phyloP scores from a whole-genome alignment of 2,113 vertebrate genomes.

The Isichthys henryi region DNA sequence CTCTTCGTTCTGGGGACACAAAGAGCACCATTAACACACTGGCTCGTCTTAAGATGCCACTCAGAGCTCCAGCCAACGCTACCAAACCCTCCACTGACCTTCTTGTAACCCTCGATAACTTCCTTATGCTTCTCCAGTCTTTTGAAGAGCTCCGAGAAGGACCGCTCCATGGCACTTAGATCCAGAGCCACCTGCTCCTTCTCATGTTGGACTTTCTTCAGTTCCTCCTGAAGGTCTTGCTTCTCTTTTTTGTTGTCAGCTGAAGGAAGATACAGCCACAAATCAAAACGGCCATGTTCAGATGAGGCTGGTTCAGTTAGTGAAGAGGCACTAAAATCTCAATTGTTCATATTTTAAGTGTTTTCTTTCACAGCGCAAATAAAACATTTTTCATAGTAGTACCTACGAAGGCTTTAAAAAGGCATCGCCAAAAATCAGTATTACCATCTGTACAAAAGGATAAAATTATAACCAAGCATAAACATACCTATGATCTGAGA shows the following conservation, averaged over 20 bases:
- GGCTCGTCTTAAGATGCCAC: background rate
- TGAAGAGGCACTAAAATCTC: background rate
- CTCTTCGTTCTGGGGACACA: conserved; percentile 72
- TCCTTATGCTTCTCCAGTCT: conserved; percentile 86
- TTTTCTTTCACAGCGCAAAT: too few relatives aligned
- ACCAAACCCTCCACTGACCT: conserved; percentile 47
- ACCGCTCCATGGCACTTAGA: conserved; percentile 73
- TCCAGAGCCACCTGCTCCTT: conserved; percentile 72
- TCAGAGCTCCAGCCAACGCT: background rate
- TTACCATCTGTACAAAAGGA: background rate
- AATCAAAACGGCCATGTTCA: background rate
- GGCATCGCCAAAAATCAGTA: background rate
- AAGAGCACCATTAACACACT: background rate
- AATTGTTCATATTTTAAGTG: background rate
- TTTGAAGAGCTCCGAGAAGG: conserved; percentile 81
- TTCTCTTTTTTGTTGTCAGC: conserved; percentile 69
- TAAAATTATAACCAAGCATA: background rate
- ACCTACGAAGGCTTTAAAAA: too few relatives aligned
- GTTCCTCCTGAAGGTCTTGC: conserved; percentile 52
- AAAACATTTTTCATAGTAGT: too few relatives aligned
- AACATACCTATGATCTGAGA: conserved; percentile 70
- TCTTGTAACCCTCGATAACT: conserved; percentile 73
- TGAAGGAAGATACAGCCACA: conserved; percentile 28
- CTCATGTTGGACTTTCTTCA: conserved; percentile 61
- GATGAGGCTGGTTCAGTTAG: background rate